These are phyloP conservation scores for Megastigmus dorsalis DNA, from an alignment of 2,888 invertebrate species.

Conservation along the genomic window DNA sequence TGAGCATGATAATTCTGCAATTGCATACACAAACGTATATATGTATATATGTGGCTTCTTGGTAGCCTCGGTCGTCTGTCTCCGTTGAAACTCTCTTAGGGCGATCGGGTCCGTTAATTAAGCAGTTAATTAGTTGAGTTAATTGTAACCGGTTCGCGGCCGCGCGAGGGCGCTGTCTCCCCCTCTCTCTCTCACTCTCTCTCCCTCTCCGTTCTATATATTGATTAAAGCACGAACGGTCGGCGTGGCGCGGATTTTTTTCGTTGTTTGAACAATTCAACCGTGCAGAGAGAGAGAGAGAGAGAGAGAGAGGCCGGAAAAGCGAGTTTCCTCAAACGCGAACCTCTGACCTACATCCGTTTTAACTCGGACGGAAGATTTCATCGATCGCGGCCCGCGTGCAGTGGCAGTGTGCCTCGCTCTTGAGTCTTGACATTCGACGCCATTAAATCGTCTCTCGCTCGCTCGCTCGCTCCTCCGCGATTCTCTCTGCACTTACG, in stretches of 20 bases:
- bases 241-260: conserved; percentile 3
- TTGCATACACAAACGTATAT: too few species aligned
- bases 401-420: conserved; percentile 34
- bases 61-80: too few species aligned
- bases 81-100: background rate
- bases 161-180: too few species aligned
- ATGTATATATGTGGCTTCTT: too few species aligned
- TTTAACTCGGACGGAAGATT: conserved; percentile 55
- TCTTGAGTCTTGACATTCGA: conserved; percentile 57
- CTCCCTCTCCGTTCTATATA: conserved; percentile 10
- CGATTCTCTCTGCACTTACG: background rate
- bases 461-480: background rate
- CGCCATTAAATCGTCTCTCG: conserved; percentile 26
- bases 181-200: too few species aligned
- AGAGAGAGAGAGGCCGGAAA: conserved; percentile 32
- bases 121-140: conserved; percentile 43
- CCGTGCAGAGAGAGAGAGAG: background rate
- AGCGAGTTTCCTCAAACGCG: conserved; percentile 51
- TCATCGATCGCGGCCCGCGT: conserved; percentile 48
- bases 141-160: too few species aligned
- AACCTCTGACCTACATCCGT: conserved; percentile 56
- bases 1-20: too few species aligned
- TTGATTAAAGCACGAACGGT: conserved; percentile 14
- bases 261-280: conserved; percentile 28
- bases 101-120: conserved; percentile 29